Evolutionary conservation across 2,797 vertebrate genomes (phyloP), one percentile per base, ranked within the genome.

Genomic region (Pseudochromis fuscus): DNA sequence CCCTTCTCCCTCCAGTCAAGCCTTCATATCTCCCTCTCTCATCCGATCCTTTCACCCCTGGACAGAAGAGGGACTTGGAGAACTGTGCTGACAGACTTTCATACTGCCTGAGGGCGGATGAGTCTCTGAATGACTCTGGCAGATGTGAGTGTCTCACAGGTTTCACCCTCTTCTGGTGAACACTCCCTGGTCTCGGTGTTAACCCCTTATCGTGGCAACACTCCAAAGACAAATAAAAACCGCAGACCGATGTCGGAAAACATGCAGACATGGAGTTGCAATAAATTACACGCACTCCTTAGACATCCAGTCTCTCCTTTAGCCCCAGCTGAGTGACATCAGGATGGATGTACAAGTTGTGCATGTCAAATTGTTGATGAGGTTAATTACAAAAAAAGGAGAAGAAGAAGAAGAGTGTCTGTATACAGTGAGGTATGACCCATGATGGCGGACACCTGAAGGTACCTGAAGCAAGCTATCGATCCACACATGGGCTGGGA

Each of bases 371-470:
- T 75, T 64, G 50, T 71, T 60, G 79, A 64, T 66, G 27, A 45
- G 37, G 61, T 64, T 78, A 57, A 73, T 62, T 48, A 40, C 45
- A 48, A 64, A 74, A 60, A 74, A 57, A 7, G 53, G 35, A 48
- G 75, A 64, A 59, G 19, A 44, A 59, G 49, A 77, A 25, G 33
- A 64, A 31, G 40, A 56, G 30, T 72, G 66, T 80, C 64, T 60
- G 45, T 56, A 40, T 63, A 61, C 64, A 38, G 30, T 56, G 68
- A 27, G n/a, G 46, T 64, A 60, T 75, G 44, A 82, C 50, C 70
- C 46, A 21, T 67, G 85, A 77, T 91, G 85, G 88, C 42, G 23
- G 86, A 78, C 84, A 89, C 81, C 82, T 82, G 67, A 82, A 88
- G 83, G 78, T 72, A 85, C 85, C 79, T 64, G 74, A 68, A 79